Evolutionary conservation across 2,113 vertebrate species (phyloP), one percentile per base, ranked within the genome.

Genomic region (Megatriorchis doriae): DNA sequence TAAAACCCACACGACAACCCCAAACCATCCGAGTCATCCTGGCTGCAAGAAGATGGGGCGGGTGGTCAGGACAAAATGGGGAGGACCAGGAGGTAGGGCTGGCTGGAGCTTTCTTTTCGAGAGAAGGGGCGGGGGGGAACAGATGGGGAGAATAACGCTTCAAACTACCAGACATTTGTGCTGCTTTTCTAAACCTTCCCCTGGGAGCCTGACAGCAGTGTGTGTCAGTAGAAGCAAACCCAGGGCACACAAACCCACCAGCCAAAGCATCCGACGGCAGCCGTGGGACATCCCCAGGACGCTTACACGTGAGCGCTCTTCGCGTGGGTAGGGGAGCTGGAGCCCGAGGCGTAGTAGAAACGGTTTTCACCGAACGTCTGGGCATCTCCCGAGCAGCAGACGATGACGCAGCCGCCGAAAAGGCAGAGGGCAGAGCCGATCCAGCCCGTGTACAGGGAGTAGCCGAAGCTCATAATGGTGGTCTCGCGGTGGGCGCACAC

Each of bases 371-470:
- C 98, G 45, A 98, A 99, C 0, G 98, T 81, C 95, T 98, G 98
- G 19, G 98, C 97, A 3, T 96, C 94, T 14, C 98, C 98, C 0
- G 98, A 91, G 96, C 99, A 99, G 93, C 99, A 99, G 75, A 98
- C 83, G 59, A 99, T 98, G 90, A 99, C 81, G 1, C 97, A 96
- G 68, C 99, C 99, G 0, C 99, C 99, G 26, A 99, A 97, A 36
- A 99, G 98, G 93, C 99, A 99, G 94, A 99, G 98, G 22, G 97
- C 98, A 5, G 99, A 98, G 32, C 99, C 99, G 1, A 99, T 98
- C 99, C 99, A 99, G 96, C 99, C 99, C 1, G 99, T 98, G 61
- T 99, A 99, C 53, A 99, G 98, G 2, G 99, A 99, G 97, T 99
- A 99, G 86, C 99, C 99, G 0, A 99, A 99, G 26, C 99, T 99